These are phyloP conservation scores for Microtus richardsoni DNA, from an alignment of 2,113 vertebrate genomes.

Conservation along the genomic window DNA sequence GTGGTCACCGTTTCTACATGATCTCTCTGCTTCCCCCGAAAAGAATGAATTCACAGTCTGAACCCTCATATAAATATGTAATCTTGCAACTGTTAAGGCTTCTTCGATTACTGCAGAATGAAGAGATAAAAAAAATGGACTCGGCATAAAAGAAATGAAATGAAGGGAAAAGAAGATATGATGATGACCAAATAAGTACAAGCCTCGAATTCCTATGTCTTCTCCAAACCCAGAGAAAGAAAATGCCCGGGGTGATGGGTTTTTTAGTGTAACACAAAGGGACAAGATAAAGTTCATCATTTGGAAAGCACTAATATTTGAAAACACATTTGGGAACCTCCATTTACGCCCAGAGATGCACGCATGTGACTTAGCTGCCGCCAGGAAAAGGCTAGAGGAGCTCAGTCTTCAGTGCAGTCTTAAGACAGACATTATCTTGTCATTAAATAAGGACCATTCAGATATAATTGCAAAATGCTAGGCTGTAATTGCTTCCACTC, in stretches of 20 bases:
- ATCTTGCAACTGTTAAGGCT: constrained; percentile 83
- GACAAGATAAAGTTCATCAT: constrained; percentile 40
- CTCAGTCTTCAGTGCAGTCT: constrained; percentile 63
- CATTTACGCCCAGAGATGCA: constrained; percentile 68
- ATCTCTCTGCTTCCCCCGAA: constrained; percentile 87
- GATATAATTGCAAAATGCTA: constrained; percentile 68
- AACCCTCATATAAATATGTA: constrained; percentile 87
- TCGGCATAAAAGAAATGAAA: constrained; percentile 74
- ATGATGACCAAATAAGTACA: constrained; percentile 63
- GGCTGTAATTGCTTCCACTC: constrained; percentile 54
- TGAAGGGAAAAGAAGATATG: not conserved
- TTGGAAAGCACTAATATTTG: constrained; percentile 84
- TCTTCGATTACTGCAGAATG: constrained; percentile 80
- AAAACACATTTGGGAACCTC: constrained; percentile 82
- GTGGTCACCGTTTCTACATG: constrained; percentile 90
- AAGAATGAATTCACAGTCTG: constrained; percentile 87
- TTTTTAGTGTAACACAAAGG: constrained; percentile 48
- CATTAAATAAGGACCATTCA: constrained; percentile 52
- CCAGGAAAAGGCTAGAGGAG: constrained; percentile 58
- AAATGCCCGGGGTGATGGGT: constrained; percentile 22
- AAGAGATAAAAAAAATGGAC: constrained; percentile 76
- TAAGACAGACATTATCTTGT: constrained; percentile 55
- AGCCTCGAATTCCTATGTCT: constrained; percentile 68
- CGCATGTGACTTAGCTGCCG: constrained; percentile 65
- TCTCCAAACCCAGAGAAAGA: constrained; percentile 30